Base-by-base conservation (phyloP, 2,888 invertebrate genomes). In the Drosophila maculinotata region DNA sequence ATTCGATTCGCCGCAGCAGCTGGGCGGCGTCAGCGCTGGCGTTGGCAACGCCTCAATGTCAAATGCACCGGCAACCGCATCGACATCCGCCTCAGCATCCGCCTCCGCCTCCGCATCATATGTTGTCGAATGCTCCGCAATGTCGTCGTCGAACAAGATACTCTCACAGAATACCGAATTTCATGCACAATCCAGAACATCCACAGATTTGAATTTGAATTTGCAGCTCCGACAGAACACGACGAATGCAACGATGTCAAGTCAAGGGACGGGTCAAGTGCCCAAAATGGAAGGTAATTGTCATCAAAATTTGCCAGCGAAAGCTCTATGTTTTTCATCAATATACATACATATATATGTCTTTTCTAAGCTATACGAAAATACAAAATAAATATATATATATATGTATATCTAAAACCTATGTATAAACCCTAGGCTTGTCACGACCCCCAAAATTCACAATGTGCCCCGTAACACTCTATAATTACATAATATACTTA, bases 171-270 rank as follows among this genome's bases (percentile, higher is more conserved):
- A 68, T 33, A 71, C 70, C 66, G 78, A 74, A 69, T 83, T 85
- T 58, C 88, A 79, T 74, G 83, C 79, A 41, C 85, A 76, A 60
- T 84, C 86, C 65, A 80, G 72, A 73, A 74, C 72, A 76, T 69
- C 82, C 73, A 84, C 87, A 79, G 88, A 83, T 86, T 83, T 83
- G 84, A 83, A 83, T 83, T 88, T 83, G 75, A 83, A 88, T 88
- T 88, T 83, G 84, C 83, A 83, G 84, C 75, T 81, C 64, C 66
- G 87, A 10, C 87, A 76, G 69, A 88, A 78, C 57, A 76, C 85
- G 42, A 75, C 69, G 38, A 79, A 58, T 47, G 31, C 77, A 14
- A 56, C 45, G 14, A 31, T 45, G 30, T 12, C 70, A 15, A 53
- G 65, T 31, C 63, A 52, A 35, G 63, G 2, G 20, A 20, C 47